Percentiles rank a stretch among this genome's conserved stretches.
Evolutionary conservation across 1,140 invertebrate species (phyloP).

Genomic region (Drosophila grimshawi): DNA sequence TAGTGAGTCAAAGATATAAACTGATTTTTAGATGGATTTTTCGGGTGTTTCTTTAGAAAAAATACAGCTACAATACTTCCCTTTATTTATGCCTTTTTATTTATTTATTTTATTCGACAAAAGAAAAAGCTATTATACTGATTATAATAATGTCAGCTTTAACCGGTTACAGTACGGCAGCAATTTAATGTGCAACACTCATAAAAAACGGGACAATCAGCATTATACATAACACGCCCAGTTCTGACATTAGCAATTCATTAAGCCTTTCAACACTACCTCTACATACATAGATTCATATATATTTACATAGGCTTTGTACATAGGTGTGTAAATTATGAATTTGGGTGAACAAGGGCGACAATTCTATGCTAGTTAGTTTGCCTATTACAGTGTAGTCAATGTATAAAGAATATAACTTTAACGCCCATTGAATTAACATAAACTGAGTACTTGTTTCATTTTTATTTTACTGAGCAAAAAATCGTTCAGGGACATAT

Average conservation of each 20-base stretch:
- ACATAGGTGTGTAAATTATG: not conserved
- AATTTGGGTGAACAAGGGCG: constrained; percentile 20
- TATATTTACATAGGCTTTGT: not conserved
- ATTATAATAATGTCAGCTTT: too few species aligned
- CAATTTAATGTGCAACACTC: constrained; percentile 12
- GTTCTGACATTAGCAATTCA: constrained; percentile 36
- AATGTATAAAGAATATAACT: not conserved
- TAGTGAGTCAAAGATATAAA: too few species aligned
- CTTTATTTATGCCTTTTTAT: too few species aligned
- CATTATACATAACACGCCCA: constrained; percentile 14
- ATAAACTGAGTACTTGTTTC: too few species aligned
- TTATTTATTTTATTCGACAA: too few species aligned
- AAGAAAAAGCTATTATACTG: too few species aligned
- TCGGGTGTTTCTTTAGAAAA: too few species aligned
- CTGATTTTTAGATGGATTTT: too few species aligned
- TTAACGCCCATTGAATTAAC: not conserved
- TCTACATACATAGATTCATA: not conserved
- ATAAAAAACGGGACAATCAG: constrained; percentile 10
- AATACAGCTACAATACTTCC: too few species aligned
- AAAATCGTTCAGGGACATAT: too few species aligned
- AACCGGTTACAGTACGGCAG: too few species aligned
- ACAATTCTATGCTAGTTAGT: constrained; percentile 19
- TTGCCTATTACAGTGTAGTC: not conserved
- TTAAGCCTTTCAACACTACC: constrained; percentile 18
- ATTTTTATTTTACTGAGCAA: too few species aligned